A percentile compares a stretch with the other conserved stretches of the same genome.
phyloP scores from a whole-genome alignment of 2,888 invertebrate genomes.

The Calephelis perditalis region DNA sequence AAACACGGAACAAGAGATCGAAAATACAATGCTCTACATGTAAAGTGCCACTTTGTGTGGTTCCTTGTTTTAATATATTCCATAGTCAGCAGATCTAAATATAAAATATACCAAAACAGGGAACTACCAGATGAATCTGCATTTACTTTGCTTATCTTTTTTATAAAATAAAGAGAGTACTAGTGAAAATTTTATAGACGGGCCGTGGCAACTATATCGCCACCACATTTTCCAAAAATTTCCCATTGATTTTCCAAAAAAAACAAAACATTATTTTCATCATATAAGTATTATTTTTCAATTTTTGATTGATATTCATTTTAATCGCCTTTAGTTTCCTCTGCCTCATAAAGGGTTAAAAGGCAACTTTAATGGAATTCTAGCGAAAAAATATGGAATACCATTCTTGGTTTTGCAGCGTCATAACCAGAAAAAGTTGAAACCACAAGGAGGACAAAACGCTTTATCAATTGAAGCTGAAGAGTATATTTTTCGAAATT shows the following conservation, averaged over 20 bases:
- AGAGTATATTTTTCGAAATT: constrained; percentile 24
- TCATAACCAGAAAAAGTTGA: constrained; percentile 7
- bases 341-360: neutral
- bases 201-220: too few relatives aligned
- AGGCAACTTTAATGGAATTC: neutral
- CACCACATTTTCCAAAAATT: too few relatives aligned
- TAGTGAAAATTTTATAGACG: too few relatives aligned
- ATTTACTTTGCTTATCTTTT: too few relatives aligned
- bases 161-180: too few relatives aligned
- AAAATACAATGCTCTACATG: constrained; percentile 4
- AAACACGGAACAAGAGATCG: neutral
- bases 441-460: constrained; percentile 30
- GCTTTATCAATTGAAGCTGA: constrained; percentile 27
- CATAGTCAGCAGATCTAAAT: neutral
- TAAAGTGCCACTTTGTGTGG: constrained; percentile 3
- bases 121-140: too few relatives aligned
- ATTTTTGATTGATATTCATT: too few relatives aligned
- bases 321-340: too few relatives aligned
- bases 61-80: constrained; percentile 7
- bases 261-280: too few relatives aligned
- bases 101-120: too few relatives aligned
- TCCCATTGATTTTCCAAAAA: too few relatives aligned
- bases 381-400: constrained; percentile 16
- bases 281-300: too few relatives aligned
- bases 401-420: constrained; percentile 19